Percentiles rank a stretch among this genome's conserved stretches.
Conservation (phyloP, 2,888 invertebrate genomes). For the Cephus rjabovi region DNA sequence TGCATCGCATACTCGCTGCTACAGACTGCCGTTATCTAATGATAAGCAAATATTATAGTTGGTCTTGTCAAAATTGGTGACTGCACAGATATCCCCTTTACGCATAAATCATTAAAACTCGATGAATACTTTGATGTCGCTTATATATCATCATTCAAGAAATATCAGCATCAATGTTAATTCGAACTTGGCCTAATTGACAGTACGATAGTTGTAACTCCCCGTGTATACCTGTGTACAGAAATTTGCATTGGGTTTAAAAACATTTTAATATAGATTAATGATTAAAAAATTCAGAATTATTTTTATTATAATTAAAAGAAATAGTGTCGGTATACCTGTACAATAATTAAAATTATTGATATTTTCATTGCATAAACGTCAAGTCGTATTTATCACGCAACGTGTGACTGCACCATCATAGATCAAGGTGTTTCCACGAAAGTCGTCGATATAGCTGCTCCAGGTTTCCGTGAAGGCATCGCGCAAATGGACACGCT, state of each 20-base stretch:
- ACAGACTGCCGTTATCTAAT: conserved; percentile 1
- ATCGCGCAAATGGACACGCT: not conserved
- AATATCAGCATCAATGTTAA: not conserved
- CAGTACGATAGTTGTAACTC: not conserved
- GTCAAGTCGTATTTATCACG: not conserved
- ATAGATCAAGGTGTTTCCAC: conserved; percentile 30
- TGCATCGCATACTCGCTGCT: conserved; percentile 11
- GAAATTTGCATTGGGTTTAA: not conserved
- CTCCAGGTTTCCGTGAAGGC: not conserved
- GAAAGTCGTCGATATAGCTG: conserved; percentile 17
- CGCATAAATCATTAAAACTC: not conserved
- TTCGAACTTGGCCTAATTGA: not conserved
- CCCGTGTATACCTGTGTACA: not conserved
- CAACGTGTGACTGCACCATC: not conserved
- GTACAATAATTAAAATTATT: too few relatives aligned
- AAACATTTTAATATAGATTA: too few relatives aligned
- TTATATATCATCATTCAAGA: not conserved
- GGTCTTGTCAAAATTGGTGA: not conserved
- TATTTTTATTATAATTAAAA: too few relatives aligned
- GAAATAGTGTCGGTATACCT: too few relatives aligned
- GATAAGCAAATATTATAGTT: conserved; percentile 13
- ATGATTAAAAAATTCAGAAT: too few relatives aligned
- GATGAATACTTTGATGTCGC: not conserved
- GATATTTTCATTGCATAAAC: not conserved
- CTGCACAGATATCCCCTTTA: not conserved